Conservation (phyloP, 2,797 vertebrate species). For the Gallinago stenura region DNA sequence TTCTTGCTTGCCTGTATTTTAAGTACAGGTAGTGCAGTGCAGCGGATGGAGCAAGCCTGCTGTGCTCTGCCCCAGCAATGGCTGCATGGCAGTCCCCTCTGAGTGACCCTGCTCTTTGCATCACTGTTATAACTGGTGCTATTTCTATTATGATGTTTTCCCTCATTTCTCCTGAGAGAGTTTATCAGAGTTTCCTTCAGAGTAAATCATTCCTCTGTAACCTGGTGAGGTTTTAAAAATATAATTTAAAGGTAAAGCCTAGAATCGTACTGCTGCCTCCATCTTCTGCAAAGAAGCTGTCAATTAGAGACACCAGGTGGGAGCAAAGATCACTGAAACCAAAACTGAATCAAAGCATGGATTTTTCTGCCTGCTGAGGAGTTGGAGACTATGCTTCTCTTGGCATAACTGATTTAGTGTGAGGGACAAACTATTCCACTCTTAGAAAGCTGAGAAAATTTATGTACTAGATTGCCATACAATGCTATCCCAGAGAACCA, state of each 20-base stretch:
- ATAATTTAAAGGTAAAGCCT: constrained; percentile 16
- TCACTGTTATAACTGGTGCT: not conserved
- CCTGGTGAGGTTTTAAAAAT: constrained; percentile 1
- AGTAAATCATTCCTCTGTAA: not conserved
- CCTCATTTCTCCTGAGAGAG: not conserved
- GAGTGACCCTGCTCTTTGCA: not conserved
- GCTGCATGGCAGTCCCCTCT: not conserved
- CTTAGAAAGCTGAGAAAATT: not conserved
- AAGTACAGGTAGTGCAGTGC: rapidly evolving
- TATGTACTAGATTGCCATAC: not conserved
- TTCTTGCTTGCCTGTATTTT: not conserved
- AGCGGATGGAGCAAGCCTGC: not conserved
- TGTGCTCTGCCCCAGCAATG: not conserved
- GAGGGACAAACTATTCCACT: not conserved
- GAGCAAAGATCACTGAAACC: constrained; percentile 50
- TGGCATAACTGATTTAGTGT: not conserved
- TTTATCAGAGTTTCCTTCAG: constrained; percentile 14
- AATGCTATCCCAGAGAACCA: not conserved
- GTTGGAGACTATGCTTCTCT: not conserved
- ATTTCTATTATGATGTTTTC: not conserved
- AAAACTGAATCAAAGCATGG: not conserved
- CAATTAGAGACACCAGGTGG: constrained; percentile 34
- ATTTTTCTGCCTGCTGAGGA: constrained; percentile 15
- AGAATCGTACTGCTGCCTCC: not conserved
- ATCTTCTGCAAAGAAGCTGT: constrained; percentile 20